These are phyloP conservation scores for Oxyscelio sp. DNA, from an alignment of 2,888 invertebrate genomes.

Conservation along the genomic window DNA sequence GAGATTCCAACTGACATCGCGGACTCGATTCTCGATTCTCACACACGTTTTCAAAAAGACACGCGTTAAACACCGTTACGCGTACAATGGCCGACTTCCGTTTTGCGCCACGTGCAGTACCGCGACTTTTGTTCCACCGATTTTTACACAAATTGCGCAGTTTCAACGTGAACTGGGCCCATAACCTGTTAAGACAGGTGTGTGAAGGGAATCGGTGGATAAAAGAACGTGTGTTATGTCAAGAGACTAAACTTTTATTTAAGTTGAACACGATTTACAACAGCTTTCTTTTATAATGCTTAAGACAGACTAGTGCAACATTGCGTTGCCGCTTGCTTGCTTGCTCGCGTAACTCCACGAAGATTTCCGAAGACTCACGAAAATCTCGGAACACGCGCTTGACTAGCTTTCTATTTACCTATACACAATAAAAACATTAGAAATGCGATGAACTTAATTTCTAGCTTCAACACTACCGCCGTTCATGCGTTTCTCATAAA, in stretches of 20 bases:
- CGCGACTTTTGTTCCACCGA: too few species aligned
- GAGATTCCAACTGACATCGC: conserved; percentile 15
- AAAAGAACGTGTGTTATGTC: too few species aligned
- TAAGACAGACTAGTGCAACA: too few species aligned
- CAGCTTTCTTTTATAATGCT: too few species aligned
- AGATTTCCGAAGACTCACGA: not conserved
- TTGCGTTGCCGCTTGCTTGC: not conserved
- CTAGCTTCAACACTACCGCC: conserved; percentile 57
- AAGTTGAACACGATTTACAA: too few species aligned
- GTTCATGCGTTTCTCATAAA: conserved; percentile 49
- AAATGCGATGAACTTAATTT: conserved; percentile 31
- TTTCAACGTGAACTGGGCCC: conserved; percentile 9
- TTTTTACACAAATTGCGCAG: conserved; percentile 4
- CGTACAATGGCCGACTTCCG: conserved; percentile 22
- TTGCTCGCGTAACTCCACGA: not conserved
- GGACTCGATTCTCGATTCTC: conserved; percentile 23
- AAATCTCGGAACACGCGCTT: not conserved
- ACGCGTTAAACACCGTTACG: conserved; percentile 8
- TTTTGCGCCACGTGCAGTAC: too few species aligned
- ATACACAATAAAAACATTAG: too few species aligned
- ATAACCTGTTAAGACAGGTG: too few species aligned
- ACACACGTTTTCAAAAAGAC: conserved; percentile 5
- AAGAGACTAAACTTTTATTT: too few species aligned
- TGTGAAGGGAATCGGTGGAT: too few species aligned
- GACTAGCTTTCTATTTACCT: not conserved